Conservation (phyloP, 2,888 invertebrate species). For the Girardia tigrina region DNA sequence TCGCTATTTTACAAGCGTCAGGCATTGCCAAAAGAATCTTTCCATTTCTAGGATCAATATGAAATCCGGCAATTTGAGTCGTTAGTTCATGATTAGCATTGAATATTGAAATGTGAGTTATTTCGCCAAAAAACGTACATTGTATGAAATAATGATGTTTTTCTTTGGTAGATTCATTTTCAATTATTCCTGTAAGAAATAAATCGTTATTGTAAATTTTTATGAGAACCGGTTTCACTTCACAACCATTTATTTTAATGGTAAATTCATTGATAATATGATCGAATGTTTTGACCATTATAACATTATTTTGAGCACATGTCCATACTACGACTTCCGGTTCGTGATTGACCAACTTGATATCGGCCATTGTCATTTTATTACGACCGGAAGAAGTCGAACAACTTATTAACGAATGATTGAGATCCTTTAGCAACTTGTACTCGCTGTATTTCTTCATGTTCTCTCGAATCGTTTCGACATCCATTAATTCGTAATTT, state of each 20-base stretch:
- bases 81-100: background rate
- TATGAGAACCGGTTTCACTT: conserved; percentile 18
- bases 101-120: background rate
- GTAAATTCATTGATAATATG: background rate
- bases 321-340: background rate
- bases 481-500: conserved; percentile 7
- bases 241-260: background rate
- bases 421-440: background rate
- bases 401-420: background rate
- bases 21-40: conserved; percentile 28
- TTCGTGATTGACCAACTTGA: background rate
- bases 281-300: background rate
- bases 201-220: conserved; percentile 12
- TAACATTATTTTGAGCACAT: background rate
- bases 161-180: background rate
- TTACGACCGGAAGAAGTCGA: background rate
- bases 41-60: conserved; percentile 27
- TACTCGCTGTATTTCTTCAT: conserved; percentile 15
- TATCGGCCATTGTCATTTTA: conserved; percentile 15
- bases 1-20: conserved; percentile 24
- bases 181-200: conserved; percentile 24
- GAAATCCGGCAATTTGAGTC: conserved; percentile 17
- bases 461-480: background rate
- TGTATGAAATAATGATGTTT: conserved; percentile 23
- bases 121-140: conserved; percentile 17